Evolutionary conservation across 2,888 invertebrate genomes (phyloP).

Genomic region (Melikaiella ostensackeni): DNA sequence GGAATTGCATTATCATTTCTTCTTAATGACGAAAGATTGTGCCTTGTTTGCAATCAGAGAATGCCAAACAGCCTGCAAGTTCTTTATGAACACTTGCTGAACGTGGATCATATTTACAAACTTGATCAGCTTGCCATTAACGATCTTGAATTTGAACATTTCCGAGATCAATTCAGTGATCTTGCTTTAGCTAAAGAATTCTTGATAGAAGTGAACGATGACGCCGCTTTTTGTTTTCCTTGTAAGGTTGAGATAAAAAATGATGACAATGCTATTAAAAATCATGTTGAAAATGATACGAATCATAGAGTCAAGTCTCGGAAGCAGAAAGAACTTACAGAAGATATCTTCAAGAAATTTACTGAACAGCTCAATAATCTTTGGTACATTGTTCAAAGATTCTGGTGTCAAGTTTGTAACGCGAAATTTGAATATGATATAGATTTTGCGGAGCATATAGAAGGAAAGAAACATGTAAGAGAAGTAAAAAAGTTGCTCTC

Average conservation of each 20-base stretch:
- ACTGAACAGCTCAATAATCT: conserved; percentile 37
- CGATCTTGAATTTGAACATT: conserved; percentile 46
- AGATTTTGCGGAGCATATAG: conserved; percentile 58
- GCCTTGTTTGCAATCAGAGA: conserved; percentile 61
- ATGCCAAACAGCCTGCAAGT: conserved; percentile 50
- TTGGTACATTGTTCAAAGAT: conserved; percentile 64
- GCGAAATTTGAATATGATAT: conserved; percentile 52
- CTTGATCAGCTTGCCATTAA: conserved; percentile 56
- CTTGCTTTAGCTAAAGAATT: conserved; percentile 41
- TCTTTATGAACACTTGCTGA: conserved; percentile 61
- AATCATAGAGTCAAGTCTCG: conserved; percentile 37
- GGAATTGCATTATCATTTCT: conserved; percentile 52
- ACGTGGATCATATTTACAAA: conserved; percentile 55
- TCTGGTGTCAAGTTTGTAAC: conserved; percentile 56
- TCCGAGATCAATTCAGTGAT: conserved; percentile 50
- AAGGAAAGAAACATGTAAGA: conserved; percentile 32
- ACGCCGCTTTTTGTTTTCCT: conserved; percentile 40
- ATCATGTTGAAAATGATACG: conserved; percentile 35
- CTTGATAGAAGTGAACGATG: conserved; percentile 40
- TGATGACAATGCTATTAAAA: conserved; percentile 37
- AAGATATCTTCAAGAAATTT: conserved; percentile 36
- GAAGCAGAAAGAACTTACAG: background rate
- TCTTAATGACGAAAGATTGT: conserved; percentile 49
- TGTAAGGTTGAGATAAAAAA: conserved; percentile 45
- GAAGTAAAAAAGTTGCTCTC: conserved; percentile 13